phyloP scores from a whole-genome alignment of 2,113 vertebrate genomes.

The Halichoerus grypus region DNA sequence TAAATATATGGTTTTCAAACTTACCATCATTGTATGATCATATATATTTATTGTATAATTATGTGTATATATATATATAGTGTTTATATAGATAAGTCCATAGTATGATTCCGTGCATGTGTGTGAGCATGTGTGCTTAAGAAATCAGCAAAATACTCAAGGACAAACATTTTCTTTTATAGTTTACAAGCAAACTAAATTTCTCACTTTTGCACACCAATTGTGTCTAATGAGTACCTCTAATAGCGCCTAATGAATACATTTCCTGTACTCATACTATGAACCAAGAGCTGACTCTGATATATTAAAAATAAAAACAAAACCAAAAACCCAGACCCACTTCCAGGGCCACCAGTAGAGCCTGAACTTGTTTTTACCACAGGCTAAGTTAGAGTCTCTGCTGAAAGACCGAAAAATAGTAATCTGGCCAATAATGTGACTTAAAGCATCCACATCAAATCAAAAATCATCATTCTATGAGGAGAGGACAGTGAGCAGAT shows the following conservation, averaged over 20 bases:
- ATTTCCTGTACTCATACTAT: conserved; percentile 23
- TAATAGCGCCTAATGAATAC: not conserved
- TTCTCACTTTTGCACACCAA: not conserved
- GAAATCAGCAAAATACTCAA: conserved; percentile 15
- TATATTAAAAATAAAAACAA: not conserved
- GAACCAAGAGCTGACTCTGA: not conserved
- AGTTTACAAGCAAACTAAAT: not conserved
- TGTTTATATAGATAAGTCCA: not conserved
- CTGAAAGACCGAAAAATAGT: conserved; percentile 1
- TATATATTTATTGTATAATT: not conserved
- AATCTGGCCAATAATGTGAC: not conserved
- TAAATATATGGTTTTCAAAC: conserved; percentile 29
- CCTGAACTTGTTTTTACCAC: not conserved
- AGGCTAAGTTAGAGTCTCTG: not conserved
- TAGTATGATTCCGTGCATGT: not conserved
- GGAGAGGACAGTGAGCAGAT: not conserved
- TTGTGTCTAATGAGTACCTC: not conserved
- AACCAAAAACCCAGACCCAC: not conserved
- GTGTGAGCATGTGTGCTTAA: not conserved
- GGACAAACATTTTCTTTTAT: conserved; percentile 43
- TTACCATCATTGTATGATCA: not conserved
- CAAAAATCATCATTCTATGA: not conserved
- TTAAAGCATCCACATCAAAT: not conserved
- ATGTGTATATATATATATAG: not conserved
- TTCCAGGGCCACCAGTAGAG: not conserved